Conservation (phyloP, 2,797 vertebrate species). For the Lutjanus campechanus region DNA sequence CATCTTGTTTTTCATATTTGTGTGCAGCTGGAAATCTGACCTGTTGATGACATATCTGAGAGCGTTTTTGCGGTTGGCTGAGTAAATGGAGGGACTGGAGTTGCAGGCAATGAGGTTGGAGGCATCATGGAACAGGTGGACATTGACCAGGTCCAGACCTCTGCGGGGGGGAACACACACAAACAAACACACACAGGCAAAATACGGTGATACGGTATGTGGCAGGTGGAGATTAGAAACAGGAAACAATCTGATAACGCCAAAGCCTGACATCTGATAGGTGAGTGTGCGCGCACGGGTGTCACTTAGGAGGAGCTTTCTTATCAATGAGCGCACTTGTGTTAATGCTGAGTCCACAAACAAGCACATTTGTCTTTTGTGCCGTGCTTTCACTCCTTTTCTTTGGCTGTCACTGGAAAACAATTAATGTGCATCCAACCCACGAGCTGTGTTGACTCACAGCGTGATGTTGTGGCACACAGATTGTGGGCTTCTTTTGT, state of each 20-base stretch:
- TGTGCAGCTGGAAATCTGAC: slow-evolving; percentile 64
- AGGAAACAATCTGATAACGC: slow-evolving; percentile 38
- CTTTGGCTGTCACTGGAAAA: slow-evolving; percentile 69
- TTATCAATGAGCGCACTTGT: slow-evolving; percentile 44
- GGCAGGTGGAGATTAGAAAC: slow-evolving; percentile 33
- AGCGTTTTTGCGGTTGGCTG: slow-evolving; percentile 85
- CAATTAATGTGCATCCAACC: slow-evolving; percentile 74
- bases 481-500: slow-evolving; percentile 51
- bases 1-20: background rate
- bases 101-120: slow-evolving; percentile 90
- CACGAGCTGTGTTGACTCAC: slow-evolving; percentile 63
- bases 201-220: slow-evolving; percentile 9
- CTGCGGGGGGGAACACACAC: slow-evolving; percentile 67
- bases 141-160: slow-evolving; percentile 88
- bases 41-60: slow-evolving; percentile 87
- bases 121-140: slow-evolving; percentile 91
- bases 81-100: slow-evolving; percentile 88
- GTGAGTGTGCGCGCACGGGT: slow-evolving; percentile 18
- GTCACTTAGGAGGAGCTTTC: slow-evolving; percentile 41
- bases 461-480: slow-evolving; percentile 41
- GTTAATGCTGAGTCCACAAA: slow-evolving; percentile 62
- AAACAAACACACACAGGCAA: slow-evolving; percentile 22
- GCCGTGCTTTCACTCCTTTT: slow-evolving; percentile 49
- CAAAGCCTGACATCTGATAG: slow-evolving; percentile 19
- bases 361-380: slow-evolving; percentile 73